These are phyloP conservation scores for Procambarus virginalis DNA, from an alignment of 1,140 invertebrate genomes.

Conservation along the genomic window DNA sequence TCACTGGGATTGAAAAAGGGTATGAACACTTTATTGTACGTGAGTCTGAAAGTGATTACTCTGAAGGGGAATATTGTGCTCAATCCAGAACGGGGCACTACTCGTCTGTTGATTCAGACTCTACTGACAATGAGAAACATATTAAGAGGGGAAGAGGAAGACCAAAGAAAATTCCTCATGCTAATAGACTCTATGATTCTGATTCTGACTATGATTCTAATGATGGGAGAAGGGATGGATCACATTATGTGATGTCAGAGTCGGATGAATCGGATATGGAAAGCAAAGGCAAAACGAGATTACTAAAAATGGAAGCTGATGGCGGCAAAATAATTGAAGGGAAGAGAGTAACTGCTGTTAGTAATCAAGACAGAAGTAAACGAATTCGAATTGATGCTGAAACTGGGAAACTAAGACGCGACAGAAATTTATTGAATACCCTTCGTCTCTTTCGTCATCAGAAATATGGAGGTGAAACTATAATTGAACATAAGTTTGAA, in stretches of 20 bases:
- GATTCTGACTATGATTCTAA: constrained; percentile 76
- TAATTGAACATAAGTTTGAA: constrained; percentile 72
- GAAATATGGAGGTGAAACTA: constrained; percentile 72
- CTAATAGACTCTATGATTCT: constrained; percentile 74
- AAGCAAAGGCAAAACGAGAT: constrained; percentile 75
- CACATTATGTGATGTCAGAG: constrained; percentile 71
- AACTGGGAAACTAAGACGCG: constrained; percentile 73
- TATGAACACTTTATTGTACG: constrained; percentile 71
- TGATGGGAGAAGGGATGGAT: constrained; percentile 24
- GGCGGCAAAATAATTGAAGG: constrained; percentile 69
- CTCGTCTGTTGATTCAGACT: constrained; percentile 65
- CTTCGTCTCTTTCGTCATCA: constrained; percentile 77
- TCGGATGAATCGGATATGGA: constrained; percentile 75
- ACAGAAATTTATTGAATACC: constrained; percentile 78
- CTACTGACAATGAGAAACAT: constrained; percentile 25
- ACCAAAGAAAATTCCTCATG: constrained; percentile 72
- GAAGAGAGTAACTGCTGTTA: constrained; percentile 66
- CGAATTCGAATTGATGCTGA: constrained; percentile 67
- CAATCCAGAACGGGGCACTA: constrained; percentile 75
- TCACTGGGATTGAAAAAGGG: constrained; percentile 77
- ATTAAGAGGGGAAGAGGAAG: constrained; percentile 45
- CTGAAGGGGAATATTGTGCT: constrained; percentile 75
- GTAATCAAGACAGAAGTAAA: constrained; percentile 67
- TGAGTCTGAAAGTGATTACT: constrained; percentile 57
- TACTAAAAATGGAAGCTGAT: constrained; percentile 75